phyloP scores from a whole-genome alignment of 2,888 invertebrate species.

The Temnothorax rugatulus region DNA sequence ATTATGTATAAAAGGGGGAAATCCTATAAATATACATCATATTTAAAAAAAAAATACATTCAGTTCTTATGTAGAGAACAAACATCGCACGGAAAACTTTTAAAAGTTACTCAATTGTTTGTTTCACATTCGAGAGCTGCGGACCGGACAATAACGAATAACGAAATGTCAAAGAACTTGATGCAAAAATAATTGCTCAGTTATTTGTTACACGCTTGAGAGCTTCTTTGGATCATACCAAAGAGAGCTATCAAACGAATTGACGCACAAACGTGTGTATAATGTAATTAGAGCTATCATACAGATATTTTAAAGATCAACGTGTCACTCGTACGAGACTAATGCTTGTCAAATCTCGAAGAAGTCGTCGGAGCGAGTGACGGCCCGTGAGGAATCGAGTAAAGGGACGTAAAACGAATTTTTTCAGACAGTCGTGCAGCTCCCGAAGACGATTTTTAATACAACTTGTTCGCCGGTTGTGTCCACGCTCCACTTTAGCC shows the following conservation, averaged over 20 bases:
- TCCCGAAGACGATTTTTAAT: neutral
- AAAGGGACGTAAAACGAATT: neutral
- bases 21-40: neutral
- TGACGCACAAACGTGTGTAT: neutral
- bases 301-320: neutral
- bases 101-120: neutral
- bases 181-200: neutral
- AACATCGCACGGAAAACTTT: neutral
- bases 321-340: neutral
- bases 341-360: neutral
- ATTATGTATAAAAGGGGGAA: neutral
- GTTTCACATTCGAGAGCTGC: neutral
- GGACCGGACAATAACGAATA: too few species aligned
- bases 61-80: neutral
- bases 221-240: too few species aligned
- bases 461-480: slow-evolving; percentile 27
- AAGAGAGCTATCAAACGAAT: neutral
- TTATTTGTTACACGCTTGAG: neutral
- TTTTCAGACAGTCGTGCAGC: neutral
- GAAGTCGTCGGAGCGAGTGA: neutral
- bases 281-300: neutral
- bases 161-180: neutral
- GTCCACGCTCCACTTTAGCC: neutral
- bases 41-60: neutral
- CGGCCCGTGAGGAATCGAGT: neutral